Base-by-base conservation (phyloP, 2,113 vertebrate genomes). In the Antechinus stuartii region DNA sequence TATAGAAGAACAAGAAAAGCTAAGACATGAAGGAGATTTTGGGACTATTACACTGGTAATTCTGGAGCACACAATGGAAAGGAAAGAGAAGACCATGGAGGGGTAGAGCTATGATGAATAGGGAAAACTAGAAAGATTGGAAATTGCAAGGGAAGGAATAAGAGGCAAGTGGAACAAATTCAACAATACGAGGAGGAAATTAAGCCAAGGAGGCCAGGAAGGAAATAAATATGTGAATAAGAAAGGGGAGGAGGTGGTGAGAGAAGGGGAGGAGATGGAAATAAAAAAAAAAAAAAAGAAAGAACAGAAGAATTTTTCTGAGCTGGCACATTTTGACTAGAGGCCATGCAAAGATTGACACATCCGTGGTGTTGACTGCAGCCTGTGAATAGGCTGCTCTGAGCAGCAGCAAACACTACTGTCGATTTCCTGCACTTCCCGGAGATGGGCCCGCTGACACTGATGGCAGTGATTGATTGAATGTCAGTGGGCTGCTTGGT, bases 401-500 rank as follows among this genome's bases (percentile, higher is more conserved):
- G 90, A 42, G 76, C 0, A 42, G 68, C 19, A 84, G 68, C n/a
- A 84, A 84, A 42, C 89, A 27, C 91, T 11, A 54, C 49, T 26
- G 35, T 19, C 14, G 8, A 8, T 53, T 24, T 42, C 27, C 91
- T 23, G 11, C 12, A 1, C 3, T 94, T 47, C 49, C 92, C 8
- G 0, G 91, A 57, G 47, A 49, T 49, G 50, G 9, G 54, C 27
- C 47, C 89, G 54, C 92, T 90, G 92, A 55, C 11, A 26, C 14
- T 16, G 68, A 46, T 16, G 90, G 57, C 76, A 26, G 68, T 24
- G 90, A 94, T 89, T 52, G 61, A 92, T 27, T 61, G 54, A 90
- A 49, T 35, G 91, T 54, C 94, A 90, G 91, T 93, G 94, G 92
- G 42, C 91, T 93, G 91, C 68, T 57, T 68, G 23, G 76, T 89